These are phyloP conservation scores for Brachycybe producta DNA, from an alignment of 2,888 invertebrate species.

Conservation along the genomic window DNA sequence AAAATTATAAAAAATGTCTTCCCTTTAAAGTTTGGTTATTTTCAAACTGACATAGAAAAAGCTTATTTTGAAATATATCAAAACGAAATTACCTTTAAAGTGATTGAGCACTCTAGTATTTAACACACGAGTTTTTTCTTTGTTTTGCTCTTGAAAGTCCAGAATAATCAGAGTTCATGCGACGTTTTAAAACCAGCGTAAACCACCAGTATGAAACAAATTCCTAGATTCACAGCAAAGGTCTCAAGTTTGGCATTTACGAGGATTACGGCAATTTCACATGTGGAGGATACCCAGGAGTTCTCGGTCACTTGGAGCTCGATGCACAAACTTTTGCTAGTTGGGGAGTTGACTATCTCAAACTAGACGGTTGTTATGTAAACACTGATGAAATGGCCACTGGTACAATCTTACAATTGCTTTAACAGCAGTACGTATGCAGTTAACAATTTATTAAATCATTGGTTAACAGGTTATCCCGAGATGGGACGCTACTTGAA, in stretches of 20 bases:
- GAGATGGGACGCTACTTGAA: slow-evolving; percentile 38
- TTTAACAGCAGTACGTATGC: too few relatives aligned
- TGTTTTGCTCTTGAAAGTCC: too few relatives aligned
- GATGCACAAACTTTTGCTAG: slow-evolving; percentile 41
- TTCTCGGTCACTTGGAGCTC: slow-evolving; percentile 32
- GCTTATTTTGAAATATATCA: too few relatives aligned
- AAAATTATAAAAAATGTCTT: too few relatives aligned
- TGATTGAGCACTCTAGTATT: too few relatives aligned
- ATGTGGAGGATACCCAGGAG: slow-evolving; percentile 41
- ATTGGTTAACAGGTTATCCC: slow-evolving; percentile 35
- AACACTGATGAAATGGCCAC: slow-evolving; percentile 25
- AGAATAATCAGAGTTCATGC: too few relatives aligned
- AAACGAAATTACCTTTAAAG: too few relatives aligned
- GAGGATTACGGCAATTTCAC: slow-evolving; percentile 41
- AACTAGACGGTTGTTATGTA: slow-evolving; percentile 41
- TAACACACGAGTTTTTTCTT: too few relatives aligned
- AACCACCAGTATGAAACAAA: too few relatives aligned
- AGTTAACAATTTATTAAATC: neutral
- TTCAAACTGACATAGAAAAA: too few relatives aligned
- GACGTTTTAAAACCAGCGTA: too few relatives aligned
- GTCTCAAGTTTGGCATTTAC: slow-evolving; percentile 41
- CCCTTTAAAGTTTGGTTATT: too few relatives aligned
- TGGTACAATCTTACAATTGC: slow-evolving; percentile 16
- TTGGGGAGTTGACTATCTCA: slow-evolving; percentile 41
- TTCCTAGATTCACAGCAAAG: slow-evolving; percentile 29